Conservation (phyloP, 2,888 invertebrate genomes). For the Xestoiulus laeticollis region DNA sequence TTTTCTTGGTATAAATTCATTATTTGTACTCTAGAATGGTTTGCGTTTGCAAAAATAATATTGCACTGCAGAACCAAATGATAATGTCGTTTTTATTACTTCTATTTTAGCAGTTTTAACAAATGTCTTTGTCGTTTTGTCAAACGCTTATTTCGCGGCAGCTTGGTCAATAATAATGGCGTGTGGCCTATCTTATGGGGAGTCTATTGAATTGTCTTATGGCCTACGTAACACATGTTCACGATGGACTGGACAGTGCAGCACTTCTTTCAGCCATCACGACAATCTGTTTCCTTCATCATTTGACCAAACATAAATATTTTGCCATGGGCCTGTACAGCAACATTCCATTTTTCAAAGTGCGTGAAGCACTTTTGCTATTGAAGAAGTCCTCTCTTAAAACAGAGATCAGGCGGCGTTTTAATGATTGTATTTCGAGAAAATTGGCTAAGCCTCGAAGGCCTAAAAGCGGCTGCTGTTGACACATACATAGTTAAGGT, state of each 20-base stretch:
- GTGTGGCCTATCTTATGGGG: constrained; percentile 19
- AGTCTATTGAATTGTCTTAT: constrained; percentile 41
- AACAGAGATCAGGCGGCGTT: constrained; percentile 39
- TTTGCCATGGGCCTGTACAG: constrained; percentile 28
- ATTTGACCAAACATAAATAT: constrained; percentile 46
- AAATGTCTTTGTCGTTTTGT: background rate
- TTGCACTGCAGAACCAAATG: background rate
- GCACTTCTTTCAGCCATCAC: constrained; percentile 42
- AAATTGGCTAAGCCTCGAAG: constrained; percentile 2
- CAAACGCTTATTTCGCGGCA: background rate
- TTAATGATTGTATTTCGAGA: constrained; percentile 35
- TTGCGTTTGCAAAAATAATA: background rate
- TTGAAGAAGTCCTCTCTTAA: constrained; percentile 3
- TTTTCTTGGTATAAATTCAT: too few species aligned
- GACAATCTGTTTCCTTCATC: constrained; percentile 44
- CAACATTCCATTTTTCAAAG: constrained; percentile 43
- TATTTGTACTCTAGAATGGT: too few species aligned
- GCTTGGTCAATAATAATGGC: constrained; percentile 1
- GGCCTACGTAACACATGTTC: constrained; percentile 27
- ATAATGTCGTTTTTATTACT: background rate
- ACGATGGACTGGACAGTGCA: constrained; percentile 45
- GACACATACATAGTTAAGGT: constrained; percentile 49
- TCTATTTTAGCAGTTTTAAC: background rate
- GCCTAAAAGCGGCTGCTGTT: constrained; percentile 42
- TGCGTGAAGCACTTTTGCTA: background rate